A percentile compares a stretch with the other conserved stretches of the same genome.
phyloP scores from a whole-genome alignment of 2,113 vertebrate species.

The Phodopus roborovskii region DNA sequence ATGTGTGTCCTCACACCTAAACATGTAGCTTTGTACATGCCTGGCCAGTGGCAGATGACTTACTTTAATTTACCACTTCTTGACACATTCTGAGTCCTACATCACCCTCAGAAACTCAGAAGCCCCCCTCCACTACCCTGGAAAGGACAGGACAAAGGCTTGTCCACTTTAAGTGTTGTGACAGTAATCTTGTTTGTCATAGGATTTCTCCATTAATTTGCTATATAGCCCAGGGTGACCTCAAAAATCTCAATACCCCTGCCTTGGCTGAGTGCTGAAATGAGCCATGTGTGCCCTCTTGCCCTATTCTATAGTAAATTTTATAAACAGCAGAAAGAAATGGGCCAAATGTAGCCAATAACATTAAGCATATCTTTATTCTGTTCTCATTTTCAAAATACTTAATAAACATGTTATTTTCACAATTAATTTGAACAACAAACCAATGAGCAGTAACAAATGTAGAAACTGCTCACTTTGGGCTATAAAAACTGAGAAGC shows the following conservation, averaged over 20 bases:
- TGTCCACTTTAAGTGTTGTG: neutral
- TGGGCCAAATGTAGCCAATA: constrained; percentile 8
- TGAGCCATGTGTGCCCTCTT: neutral
- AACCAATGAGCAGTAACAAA: neutral
- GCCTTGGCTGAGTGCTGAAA: neutral
- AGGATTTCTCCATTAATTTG: neutral
- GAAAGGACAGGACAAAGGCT: neutral
- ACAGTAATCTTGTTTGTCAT: neutral
- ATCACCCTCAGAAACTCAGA: neutral
- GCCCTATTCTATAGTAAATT: neutral
- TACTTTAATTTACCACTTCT: too few species aligned
- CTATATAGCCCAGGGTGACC: neutral
- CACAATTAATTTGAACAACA: constrained; percentile 6
- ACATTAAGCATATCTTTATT: constrained; percentile 16
- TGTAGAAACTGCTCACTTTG: neutral
- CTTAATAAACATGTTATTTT: constrained; percentile 6
- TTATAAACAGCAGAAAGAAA: neutral
- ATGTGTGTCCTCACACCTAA: neutral
- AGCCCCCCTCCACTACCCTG: neutral
- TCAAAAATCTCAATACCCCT: neutral
- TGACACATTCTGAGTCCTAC: neutral
- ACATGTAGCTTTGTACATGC: neutral
- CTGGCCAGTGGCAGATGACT: neutral
- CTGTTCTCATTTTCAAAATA: constrained; percentile 26
- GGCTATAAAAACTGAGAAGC: neutral